Conservation (phyloP, 1,140 invertebrate species). For the Trichonephila clavata region DNA sequence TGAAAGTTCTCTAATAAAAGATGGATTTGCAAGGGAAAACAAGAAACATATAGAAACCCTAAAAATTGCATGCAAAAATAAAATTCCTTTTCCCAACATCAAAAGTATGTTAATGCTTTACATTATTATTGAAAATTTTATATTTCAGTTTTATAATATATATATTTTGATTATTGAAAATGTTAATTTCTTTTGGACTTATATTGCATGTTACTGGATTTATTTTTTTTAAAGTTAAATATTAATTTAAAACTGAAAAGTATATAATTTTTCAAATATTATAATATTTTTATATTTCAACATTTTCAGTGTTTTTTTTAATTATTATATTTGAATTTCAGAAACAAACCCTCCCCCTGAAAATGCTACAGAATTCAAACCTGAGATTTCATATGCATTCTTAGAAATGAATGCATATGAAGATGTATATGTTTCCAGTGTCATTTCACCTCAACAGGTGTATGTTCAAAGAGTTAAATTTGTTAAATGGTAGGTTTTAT, state of each 20-base stretch:
- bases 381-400: conserved; percentile 44
- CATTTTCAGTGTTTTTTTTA: too few relatives aligned
- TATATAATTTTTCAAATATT: too few relatives aligned
- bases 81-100: conserved; percentile 35
- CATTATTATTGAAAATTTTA: not conserved
- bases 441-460: conserved; percentile 59
- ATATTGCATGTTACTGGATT: too few relatives aligned
- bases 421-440: conserved; percentile 64
- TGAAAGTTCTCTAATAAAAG: conserved; percentile 4
- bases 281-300: too few relatives aligned
- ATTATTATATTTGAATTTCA: not conserved
- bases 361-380: not conserved
- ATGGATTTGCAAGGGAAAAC: conserved; percentile 48
- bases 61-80: conserved; percentile 33
- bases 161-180: too few relatives aligned
- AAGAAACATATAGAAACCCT: conserved; percentile 37
- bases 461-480: conserved; percentile 68
- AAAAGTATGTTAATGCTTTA: not conserved
- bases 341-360: not conserved
- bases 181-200: too few relatives aligned
- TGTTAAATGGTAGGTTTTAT: conserved; percentile 47
- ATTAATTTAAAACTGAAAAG: too few relatives aligned
- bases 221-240: too few relatives aligned
- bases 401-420: conserved; percentile 48
- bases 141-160: too few relatives aligned